Evolutionary conservation across 2,888 invertebrate genomes (phyloP), one percentile per base, ranked within the genome.

Genomic region (Tachina fera): DNA sequence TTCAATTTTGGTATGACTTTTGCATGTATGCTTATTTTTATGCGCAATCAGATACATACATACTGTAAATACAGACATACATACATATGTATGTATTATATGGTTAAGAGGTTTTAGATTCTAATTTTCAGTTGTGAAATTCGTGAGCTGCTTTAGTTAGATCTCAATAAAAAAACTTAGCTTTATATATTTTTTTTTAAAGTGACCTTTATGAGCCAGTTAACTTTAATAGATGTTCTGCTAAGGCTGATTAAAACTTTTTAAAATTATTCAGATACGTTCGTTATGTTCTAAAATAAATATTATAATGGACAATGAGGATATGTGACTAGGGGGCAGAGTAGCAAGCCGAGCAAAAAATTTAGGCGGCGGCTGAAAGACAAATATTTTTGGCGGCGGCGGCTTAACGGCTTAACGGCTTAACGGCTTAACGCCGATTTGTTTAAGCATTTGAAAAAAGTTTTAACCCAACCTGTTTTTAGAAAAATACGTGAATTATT

Each of bases 71-170:
- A 41, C 11, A 45, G 14, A 53, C 58, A 53, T 19, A 60, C 16
- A 19, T 16, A 61, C 11, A 19, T 43, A 11, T 11, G 43, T 43
- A 43, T 31, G 61, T 11, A 41, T 70, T 53, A 14, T 56, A 39
- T 3, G 79, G 53, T 61, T 68, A 77, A 58, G 67, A 68, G 47
- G 58, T 77, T 60, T 79, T 53, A 63, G 53, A 71, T 79, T 79
- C 63, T 63, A 53, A 71, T 79, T 63, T 63, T 71, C 39, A 63
- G n/a, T 79, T 79, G 63, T 56, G 79, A 72, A 79, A 72, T 72
- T 79, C 79, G 65, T 79, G 53, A 79, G 79, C 39, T 71, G 53
- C 41, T 71, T 71, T 19, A 39, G 11, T 76, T n/a, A 67, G 67
- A 31, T 31, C 31, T 4, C 31, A 47, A 56, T 41, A 61, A 67